A percentile compares a stretch with the other conserved stretches of the same genome.
Conservation (phyloP, 2,888 invertebrate genomes). For the Campaea margaritaria region DNA sequence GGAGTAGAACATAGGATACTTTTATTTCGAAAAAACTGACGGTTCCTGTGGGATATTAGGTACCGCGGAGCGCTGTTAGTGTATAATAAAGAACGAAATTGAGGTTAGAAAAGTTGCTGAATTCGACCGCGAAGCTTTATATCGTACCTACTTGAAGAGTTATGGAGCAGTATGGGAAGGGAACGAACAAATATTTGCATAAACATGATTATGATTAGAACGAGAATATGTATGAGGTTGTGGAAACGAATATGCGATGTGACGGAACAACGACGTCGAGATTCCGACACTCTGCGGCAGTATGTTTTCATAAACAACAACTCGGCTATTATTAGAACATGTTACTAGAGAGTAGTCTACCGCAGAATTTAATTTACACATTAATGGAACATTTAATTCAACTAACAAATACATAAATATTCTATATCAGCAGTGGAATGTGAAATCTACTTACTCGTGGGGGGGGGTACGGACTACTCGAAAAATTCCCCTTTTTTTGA, state of each 20-base stretch:
- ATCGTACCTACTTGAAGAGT: slow-evolving; percentile 8
- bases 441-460: no score
- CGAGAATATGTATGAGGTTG: slow-evolving; percentile 62
- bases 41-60: no score
- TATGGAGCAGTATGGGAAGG: slow-evolving; percentile 25
- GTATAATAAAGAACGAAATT: no score
- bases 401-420: no score
- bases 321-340: neutral
- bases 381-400: neutral
- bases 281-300: slow-evolving; percentile 13
- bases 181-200: slow-evolving; percentile 56
- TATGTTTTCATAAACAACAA: slow-evolving; percentile 23
- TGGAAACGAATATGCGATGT: slow-evolving; percentile 41
- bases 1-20: no score
- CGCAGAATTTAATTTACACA: neutral
- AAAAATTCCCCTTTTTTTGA: no score
- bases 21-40: no score
- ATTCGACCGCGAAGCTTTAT: slow-evolving; percentile 8
- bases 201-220: slow-evolving; percentile 61
- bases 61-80: no score
- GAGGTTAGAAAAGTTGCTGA: slow-evolving; percentile 21
- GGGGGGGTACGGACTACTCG: no score
- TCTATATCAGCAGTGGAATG: no score
- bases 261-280: slow-evolving; percentile 21
- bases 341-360: neutral